Conservation (phyloP, 2,797 vertebrate species). For the Sebastes goodei region DNA sequence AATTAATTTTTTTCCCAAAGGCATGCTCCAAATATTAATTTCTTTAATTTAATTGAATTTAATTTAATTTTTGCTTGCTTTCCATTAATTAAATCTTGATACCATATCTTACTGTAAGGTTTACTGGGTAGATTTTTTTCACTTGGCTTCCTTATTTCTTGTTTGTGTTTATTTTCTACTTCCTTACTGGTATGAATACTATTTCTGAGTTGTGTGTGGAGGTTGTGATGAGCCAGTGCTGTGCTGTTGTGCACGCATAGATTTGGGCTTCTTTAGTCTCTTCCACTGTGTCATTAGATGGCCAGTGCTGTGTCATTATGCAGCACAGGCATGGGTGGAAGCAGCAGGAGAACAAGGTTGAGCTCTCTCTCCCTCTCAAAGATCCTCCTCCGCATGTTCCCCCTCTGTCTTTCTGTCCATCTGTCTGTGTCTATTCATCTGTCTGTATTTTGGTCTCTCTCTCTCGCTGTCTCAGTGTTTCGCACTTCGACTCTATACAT, state of each 20-base stretch:
- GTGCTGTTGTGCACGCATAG: slow-evolving; percentile 44
- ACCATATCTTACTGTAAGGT: not conserved
- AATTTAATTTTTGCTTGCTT: not conserved
- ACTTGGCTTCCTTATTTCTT: not conserved
- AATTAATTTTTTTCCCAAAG: not conserved
- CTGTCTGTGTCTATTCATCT: slow-evolving; percentile 53
- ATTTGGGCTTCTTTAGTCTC: slow-evolving; percentile 60
- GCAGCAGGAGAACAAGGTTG: slow-evolving; percentile 72
- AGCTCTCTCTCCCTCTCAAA: slow-evolving; percentile 51
- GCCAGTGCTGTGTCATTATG: slow-evolving; percentile 77
- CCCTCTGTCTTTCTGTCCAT: slow-evolving; percentile 60
- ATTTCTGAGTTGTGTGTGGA: slow-evolving; percentile 39
- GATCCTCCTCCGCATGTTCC: slow-evolving; percentile 71
- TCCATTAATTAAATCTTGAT: not conserved
- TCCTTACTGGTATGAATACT: not conserved
- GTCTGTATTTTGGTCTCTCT: slow-evolving; percentile 12
- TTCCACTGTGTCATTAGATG: slow-evolving; percentile 71
- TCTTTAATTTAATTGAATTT: not conserved
- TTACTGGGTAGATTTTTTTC: not conserved
- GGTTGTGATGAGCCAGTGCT: slow-evolving; percentile 31
- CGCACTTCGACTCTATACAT: slow-evolving; percentile 23
- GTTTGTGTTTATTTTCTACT: not conserved
- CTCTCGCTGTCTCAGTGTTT: not conserved
- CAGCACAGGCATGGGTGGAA: slow-evolving; percentile 70
- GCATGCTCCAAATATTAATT: not conserved